A percentile compares a stretch with the other conserved stretches of the same genome.
Evolutionary conservation across 2,888 invertebrate genomes (phyloP).

Genomic region (Trisateles emortualis): DNA sequence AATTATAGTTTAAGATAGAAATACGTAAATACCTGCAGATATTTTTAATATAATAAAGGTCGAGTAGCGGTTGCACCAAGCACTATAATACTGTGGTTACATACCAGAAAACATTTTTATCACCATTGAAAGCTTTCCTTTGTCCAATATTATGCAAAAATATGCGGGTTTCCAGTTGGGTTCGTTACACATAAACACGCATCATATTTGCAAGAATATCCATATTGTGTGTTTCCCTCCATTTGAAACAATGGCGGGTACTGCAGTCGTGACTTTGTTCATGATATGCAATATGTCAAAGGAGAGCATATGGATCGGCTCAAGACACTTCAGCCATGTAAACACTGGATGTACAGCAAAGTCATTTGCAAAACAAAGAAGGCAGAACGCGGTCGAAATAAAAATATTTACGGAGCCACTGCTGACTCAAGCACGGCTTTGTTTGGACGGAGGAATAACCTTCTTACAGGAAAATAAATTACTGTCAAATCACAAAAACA

Average conservation of each 20-base stretch:
- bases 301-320: conserved; percentile 70
- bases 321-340: conserved; percentile 71
- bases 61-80: background rate
- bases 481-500: conserved; percentile 65
- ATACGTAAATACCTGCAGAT: too few relatives aligned
- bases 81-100: background rate
- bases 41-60: background rate
- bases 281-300: conserved; percentile 62
- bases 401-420: conserved; percentile 81
- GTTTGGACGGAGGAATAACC: conserved; percentile 75
- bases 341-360: conserved; percentile 70
- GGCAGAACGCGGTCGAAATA: conserved; percentile 73
- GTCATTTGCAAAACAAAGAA: conserved; percentile 85
- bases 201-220: conserved; percentile 43
- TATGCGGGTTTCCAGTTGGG: conserved; percentile 27
- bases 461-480: conserved; percentile 75
- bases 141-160: conserved; percentile 35
- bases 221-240: conserved; percentile 38
- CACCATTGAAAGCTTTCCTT: conserved; percentile 22
- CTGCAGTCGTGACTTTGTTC: conserved; percentile 54
- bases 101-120: conserved; percentile 18
- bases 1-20: too few relatives aligned
- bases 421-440: conserved; percentile 81
- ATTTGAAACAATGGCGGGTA: conserved; percentile 48
- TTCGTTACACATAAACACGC: conserved; percentile 25